Evolutionary conservation across 1,140 invertebrate genomes (phyloP).

Genomic region (Diorhabda sublineata): DNA sequence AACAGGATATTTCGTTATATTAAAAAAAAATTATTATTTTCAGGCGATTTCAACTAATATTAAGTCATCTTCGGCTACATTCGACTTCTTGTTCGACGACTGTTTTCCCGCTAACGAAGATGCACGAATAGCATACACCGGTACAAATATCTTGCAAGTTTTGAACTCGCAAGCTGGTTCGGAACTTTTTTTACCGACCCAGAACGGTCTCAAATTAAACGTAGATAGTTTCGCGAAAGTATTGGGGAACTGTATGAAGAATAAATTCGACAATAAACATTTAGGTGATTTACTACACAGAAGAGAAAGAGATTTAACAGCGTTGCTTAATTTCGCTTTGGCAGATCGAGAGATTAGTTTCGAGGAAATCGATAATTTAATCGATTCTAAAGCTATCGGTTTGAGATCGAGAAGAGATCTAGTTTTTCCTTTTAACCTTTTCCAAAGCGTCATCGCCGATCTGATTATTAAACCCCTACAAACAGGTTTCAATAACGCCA

Average conservation of each 20-base stretch:
- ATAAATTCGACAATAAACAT: not conserved
- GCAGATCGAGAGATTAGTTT: not conserved
- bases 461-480: not conserved
- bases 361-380: not conserved
- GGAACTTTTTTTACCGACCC: not conserved
- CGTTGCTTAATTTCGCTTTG: not conserved
- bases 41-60: too few relatives aligned
- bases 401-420: not conserved
- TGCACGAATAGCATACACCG: not conserved
- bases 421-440: not conserved
- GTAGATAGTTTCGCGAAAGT: not conserved
- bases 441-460: not conserved
- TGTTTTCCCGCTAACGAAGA: too few relatives aligned
- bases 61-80: too few relatives aligned
- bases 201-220: not conserved
- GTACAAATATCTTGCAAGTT: not conserved
- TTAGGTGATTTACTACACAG: too few relatives aligned
- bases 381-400: not conserved
- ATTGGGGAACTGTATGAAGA: not conserved
- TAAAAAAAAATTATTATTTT: too few relatives aligned
- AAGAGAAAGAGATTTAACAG: not conserved
- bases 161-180: not conserved
- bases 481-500: not conserved
- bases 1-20: too few relatives aligned
- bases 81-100: too few relatives aligned